phyloP scores from a whole-genome alignment of 2,888 invertebrate species.

The Diaprepes abbreviatus region DNA sequence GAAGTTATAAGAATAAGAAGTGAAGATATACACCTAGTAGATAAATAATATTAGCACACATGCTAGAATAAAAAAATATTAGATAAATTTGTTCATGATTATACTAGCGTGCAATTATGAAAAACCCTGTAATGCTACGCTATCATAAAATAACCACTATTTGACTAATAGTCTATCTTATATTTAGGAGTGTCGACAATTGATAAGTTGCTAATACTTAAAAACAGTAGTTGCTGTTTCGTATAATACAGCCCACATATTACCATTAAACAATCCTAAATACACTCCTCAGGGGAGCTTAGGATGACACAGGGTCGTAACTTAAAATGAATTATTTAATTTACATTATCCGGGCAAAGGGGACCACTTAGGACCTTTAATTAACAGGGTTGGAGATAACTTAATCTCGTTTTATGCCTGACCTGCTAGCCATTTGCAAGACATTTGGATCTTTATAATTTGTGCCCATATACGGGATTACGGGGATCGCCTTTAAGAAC shows the following conservation, averaged over 20 bases:
- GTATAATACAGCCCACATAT: conserved; percentile 12
- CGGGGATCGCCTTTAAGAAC: conserved; percentile 22
- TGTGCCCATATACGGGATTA: conserved; percentile 30
- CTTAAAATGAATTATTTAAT: conserved; percentile 46
- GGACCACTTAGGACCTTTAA: conserved; percentile 51
- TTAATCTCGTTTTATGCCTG: conserved; percentile 65
- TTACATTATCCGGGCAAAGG: conserved; percentile 41
- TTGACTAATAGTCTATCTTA: no score
- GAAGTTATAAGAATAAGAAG: no score
- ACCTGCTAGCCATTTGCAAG: conserved; percentile 61
- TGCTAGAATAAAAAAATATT: no score
- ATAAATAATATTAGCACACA: no score
- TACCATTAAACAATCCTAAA: conserved; percentile 17
- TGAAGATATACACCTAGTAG: no score
- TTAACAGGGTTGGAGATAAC: conserved; percentile 64
- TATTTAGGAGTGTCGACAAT: no score
- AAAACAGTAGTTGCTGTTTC: conserved; percentile 3
- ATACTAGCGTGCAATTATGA: no score
- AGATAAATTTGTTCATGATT: no score
- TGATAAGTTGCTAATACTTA: no score
- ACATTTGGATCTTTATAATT: conserved; percentile 54
- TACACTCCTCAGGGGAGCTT: conserved; percentile 16
- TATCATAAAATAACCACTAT: no score
- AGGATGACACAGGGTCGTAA: conserved; percentile 28
- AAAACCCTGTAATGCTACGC: no score